A percentile compares a stretch with the other conserved stretches of the same genome.
These are phyloP conservation scores for Megalonaias nervosa DNA, from an alignment of 1,140 invertebrate genomes.

Conservation along the genomic window DNA sequence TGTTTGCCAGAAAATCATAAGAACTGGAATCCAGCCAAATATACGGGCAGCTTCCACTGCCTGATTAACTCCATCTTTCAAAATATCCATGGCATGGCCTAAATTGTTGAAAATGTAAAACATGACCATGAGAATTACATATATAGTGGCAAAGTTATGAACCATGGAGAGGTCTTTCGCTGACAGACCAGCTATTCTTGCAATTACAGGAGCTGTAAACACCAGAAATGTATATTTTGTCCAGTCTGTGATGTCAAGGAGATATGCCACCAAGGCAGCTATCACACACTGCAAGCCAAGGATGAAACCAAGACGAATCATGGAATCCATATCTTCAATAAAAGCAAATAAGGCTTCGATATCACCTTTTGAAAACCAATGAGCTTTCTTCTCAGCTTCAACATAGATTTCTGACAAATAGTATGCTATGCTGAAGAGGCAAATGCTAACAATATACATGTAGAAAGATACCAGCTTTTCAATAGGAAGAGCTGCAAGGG, in stretches of 20 bases:
- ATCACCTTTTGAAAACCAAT: conserved; percentile 47
- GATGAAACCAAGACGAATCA: conserved; percentile 65
- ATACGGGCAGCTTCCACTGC: conserved; percentile 54
- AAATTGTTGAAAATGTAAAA: conserved; percentile 73
- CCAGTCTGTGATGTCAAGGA: conserved; percentile 72
- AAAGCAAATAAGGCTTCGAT: conserved; percentile 49
- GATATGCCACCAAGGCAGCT: conserved; percentile 69
- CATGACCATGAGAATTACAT: conserved; percentile 69
- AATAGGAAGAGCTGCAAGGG: conserved; percentile 74
- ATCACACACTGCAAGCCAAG: conserved; percentile 71
- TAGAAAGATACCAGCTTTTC: conserved; percentile 73
- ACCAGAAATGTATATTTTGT: conserved; percentile 67
- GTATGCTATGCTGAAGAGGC: conserved; percentile 70
- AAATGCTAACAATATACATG: conserved; percentile 73
- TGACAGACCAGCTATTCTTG: conserved; percentile 71
- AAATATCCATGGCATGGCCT: conserved; percentile 68
- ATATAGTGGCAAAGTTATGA: conserved; percentile 73
- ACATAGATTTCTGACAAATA: conserved; percentile 73
- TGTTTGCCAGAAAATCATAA: conserved; percentile 69
- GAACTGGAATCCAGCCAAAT: conserved; percentile 68
- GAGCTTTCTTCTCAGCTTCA: conserved; percentile 48
- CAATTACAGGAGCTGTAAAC: conserved; percentile 73
- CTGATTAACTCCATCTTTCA: conserved; percentile 63
- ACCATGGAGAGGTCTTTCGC: conserved; percentile 69
- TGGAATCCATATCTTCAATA: conserved; percentile 55